Evolutionary conservation across 2,797 vertebrate species (phyloP), one percentile per base, ranked within the genome.

Genomic region (Simalia tracyae): DNA sequence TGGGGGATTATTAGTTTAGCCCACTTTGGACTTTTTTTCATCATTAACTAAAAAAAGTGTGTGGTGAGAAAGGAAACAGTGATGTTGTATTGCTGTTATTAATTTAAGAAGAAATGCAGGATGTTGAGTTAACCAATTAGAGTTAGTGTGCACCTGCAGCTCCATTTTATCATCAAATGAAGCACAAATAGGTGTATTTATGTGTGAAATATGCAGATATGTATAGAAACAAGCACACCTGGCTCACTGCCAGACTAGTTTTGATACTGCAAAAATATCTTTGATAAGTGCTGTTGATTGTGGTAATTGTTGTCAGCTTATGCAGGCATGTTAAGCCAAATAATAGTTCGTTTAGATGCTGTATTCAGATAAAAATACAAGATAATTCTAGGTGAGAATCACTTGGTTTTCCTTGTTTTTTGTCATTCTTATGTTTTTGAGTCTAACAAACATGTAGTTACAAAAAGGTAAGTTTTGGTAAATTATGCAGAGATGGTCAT

Each of bases 171-270:
- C 61, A 31, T 57, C 31, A 66, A 68, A 36, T 57, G 28, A 86
- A 86, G 84, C 60, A 59, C 31, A 68, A 57, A 91, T 91, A 90
- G 60, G 61, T 86, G 19, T 91, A 28, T 91, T 91, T 91, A 68
- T 86, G 54, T 68, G 60, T 72, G 17, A 86, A 68, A 87, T 60
- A 91, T n/a, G 61, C 46, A 87, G 17, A 50, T 87, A 91, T 61
- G 36, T 87, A 87, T 87, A 66, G 85, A 87, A 72, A 76, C 17
- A 26, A 76, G 36, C 36, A 61, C 36, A 87, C 28, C 31, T 92
- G 87, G 91, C 87, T 46, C n/a, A 84, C 1, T 66, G 12, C 87
- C 87, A 88, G 15, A 26, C 14, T 64, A 56, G 76, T 87, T 66
- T 66, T 92, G 57, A 31, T 87, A 59, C 6, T 86, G 28, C 8